These are phyloP conservation scores for Drosophila orena DNA, from an alignment of 1,140 invertebrate species.

Conservation along the genomic window DNA sequence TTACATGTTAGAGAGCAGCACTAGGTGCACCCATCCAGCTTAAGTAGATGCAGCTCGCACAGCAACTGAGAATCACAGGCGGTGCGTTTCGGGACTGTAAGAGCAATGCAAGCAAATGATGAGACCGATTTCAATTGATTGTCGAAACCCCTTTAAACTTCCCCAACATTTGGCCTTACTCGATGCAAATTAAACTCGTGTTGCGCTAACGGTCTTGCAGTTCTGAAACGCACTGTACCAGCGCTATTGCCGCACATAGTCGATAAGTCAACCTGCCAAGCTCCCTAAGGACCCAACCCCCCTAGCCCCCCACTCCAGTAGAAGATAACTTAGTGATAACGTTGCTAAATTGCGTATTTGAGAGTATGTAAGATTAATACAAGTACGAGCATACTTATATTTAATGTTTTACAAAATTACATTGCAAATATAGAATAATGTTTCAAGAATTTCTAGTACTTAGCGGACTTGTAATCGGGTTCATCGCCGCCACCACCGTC, in stretches of 20 bases:
- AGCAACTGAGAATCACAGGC: slow-evolving; percentile 12
- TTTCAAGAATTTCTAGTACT: slow-evolving; percentile 85
- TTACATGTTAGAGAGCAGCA: slow-evolving; percentile 13
- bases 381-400: slow-evolving; percentile 65
- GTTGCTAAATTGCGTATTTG: slow-evolving; percentile 50
- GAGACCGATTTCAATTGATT: slow-evolving; percentile 1
- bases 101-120: slow-evolving; percentile 7
- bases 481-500: slow-evolving; percentile 85
- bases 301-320: slow-evolving; percentile 25
- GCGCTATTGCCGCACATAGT: slow-evolving; percentile 20
- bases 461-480: slow-evolving; percentile 86
- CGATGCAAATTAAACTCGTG: slow-evolving; percentile 16
- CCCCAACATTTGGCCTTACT: slow-evolving; percentile 32
- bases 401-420: slow-evolving; percentile 78
- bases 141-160: background rate
- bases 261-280: slow-evolving; percentile 17
- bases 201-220: slow-evolving; percentile 1
- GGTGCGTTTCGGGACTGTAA: slow-evolving; percentile 12
- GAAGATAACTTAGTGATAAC: slow-evolving; percentile 49
- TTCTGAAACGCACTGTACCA: slow-evolving; percentile 23
- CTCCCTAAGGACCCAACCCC: slow-evolving; percentile 14
- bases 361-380: slow-evolving; percentile 63
- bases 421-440: slow-evolving; percentile 74
- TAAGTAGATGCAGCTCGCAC: slow-evolving; percentile 40
- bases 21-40: slow-evolving; percentile 35